phyloP scores from a whole-genome alignment of 2,113 vertebrate species.

The Oreocharis arfaki region DNA sequence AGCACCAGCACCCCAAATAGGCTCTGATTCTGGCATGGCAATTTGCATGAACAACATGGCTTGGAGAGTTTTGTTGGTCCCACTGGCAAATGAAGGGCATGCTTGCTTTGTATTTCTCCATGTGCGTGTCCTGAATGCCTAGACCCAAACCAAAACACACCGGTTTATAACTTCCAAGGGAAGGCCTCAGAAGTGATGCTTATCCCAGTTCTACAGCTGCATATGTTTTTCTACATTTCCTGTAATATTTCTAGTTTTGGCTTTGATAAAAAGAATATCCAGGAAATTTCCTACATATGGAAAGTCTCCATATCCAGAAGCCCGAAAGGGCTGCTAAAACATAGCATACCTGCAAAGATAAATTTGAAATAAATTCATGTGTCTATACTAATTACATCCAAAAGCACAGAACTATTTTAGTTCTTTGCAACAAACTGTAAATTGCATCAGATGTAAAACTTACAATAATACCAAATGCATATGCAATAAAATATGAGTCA shows the following conservation, averaged over 20 bases:
- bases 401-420: neutral
- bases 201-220: neutral
- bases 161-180: neutral
- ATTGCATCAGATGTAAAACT: neutral
- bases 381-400: neutral
- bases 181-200: neutral
- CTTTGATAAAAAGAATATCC: neutral
- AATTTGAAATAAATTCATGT: neutral
- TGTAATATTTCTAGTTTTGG: neutral
- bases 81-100: neutral
- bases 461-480: neutral
- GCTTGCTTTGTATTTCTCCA: neutral
- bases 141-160: neutral
- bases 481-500: neutral
- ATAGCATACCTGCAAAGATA: neutral
- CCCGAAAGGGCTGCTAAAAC: neutral
- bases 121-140: neutral
- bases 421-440: neutral
- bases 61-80: neutral
- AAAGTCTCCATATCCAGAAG: neutral
- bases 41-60: neutral
- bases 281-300: neutral
- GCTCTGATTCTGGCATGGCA: neutral
- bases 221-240: neutral
- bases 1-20: neutral